A percentile compares a stretch with the other conserved stretches of the same genome.
These are phyloP conservation scores for Eupsittula cactorum DNA, from an alignment of 2,113 vertebrate species.

Conservation along the genomic window DNA sequence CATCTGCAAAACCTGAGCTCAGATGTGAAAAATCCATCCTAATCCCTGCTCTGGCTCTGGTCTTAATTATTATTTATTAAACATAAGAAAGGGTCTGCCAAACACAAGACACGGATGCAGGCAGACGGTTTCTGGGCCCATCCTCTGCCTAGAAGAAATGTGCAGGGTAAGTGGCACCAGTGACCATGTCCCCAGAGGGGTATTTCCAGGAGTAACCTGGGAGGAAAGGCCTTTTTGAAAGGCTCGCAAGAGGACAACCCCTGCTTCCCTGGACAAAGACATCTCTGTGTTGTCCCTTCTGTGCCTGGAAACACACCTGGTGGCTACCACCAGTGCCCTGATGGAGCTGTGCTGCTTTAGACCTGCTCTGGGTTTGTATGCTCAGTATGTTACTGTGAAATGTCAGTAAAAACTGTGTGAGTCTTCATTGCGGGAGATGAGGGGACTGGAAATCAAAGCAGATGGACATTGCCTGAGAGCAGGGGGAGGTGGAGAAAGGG, in stretches of 20 bases:
- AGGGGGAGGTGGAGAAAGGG: neutral
- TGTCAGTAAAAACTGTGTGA: neutral
- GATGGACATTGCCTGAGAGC: neutral
- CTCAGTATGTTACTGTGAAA: neutral
- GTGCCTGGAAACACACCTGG: neutral
- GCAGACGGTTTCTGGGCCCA: neutral
- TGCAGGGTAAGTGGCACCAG: neutral
- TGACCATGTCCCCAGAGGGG: neutral
- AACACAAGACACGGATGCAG: neutral
- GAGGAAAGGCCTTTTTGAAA: neutral
- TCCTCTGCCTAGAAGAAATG: neutral
- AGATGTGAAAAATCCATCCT: neutral
- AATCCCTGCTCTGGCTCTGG: neutral
- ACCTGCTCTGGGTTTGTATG: neutral
- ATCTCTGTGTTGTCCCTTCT: neutral
- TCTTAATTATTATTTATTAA: neutral
- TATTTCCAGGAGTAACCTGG: neutral
- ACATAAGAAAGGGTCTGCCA: neutral
- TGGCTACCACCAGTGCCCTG: neutral
- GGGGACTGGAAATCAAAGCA: neutral
- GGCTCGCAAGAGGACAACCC: neutral
- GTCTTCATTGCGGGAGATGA: neutral
- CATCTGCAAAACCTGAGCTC: neutral
- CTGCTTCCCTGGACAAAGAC: neutral
- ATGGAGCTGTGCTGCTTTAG: neutral